Evolutionary conservation across 2,888 invertebrate genomes (phyloP), one percentile per base, ranked within the genome.

Genomic region (Alviniconcha strummeri): DNA sequence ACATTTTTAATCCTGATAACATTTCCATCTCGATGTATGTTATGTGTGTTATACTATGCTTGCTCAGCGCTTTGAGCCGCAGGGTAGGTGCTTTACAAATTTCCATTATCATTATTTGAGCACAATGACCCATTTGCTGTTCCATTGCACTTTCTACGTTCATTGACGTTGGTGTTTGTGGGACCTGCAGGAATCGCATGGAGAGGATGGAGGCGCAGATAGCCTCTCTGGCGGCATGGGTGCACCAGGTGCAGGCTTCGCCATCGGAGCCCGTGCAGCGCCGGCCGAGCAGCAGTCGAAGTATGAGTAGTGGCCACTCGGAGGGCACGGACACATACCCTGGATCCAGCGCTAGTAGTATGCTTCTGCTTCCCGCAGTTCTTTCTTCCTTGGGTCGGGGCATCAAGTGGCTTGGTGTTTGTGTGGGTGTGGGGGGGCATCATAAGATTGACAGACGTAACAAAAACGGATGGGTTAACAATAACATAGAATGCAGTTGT

Each of bases 191-290:
- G 91, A 96, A 98, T 90, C 96, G 98, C 81, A 98, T 98, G 91
- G 98, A 98, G 94, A 97, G 98, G 93, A 98, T 99, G 98, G 98
- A 99, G 94, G 95, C 98, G 56, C 98, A 98, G 93, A 95, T 99
- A 91, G 98, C 98, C 60, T 98, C 97, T 93, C 95, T 99, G 91
- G 98, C 98, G 0, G 98, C 98, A 5, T 95, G 98, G 89, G 98
- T 99, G 78, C 98, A 98, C 93, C 97, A 98, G n/a, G 87, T 88
- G 19, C 88, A 84, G 19, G 67, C 85, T 85, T 86, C 89, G 87
- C 60, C 89, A 86, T 36, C 89, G 84, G 81, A 89, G 74, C 85
- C 69, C 83, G 85, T 9, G 7, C 78, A 64, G 19, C 83, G 55
- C 0, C 75, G 84, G 84, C 88, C 86, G 83, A 86, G 86, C 36